Percentiles rank a stretch among this genome's conserved stretches.
Conservation (phyloP, 2,113 vertebrate genomes). For the Rhinoptilus africanus region DNA sequence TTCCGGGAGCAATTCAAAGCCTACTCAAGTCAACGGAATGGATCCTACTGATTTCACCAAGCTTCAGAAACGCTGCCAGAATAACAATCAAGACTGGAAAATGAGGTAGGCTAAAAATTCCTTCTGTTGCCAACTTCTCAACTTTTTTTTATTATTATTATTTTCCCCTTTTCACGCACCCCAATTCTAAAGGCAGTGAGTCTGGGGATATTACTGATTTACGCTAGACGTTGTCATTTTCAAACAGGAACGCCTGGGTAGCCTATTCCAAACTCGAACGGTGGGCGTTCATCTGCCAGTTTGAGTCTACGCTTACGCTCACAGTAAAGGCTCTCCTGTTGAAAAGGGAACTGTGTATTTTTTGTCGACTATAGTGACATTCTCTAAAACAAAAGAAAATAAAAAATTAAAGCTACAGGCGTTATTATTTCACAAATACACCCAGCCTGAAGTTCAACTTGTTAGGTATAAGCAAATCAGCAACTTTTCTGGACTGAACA, state of each 20-base stretch:
- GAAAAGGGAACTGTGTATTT: not conserved
- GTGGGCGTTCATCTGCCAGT: not conserved
- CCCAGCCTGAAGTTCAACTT: not conserved
- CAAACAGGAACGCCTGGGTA: not conserved
- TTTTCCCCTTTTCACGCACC: not conserved
- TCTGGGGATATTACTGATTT: not conserved
- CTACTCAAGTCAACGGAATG: constrained; percentile 2
- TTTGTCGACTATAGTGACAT: not conserved
- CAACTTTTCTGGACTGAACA: not conserved
- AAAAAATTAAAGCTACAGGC: not conserved
- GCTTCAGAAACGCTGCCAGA: not conserved
- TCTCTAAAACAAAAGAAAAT: not conserved
- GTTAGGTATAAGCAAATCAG: not conserved
- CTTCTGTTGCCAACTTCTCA: not conserved
- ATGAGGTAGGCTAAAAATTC: not conserved
- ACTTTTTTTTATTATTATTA: not conserved
- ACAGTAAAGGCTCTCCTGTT: not conserved
- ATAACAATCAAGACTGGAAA: not conserved
- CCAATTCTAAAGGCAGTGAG: not conserved
- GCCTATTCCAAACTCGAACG: not conserved
- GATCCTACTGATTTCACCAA: not conserved
- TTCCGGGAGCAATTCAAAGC: constrained; percentile 9
- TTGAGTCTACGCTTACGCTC: not conserved
- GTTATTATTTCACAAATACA: not conserved
- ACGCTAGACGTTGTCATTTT: not conserved